Conservation (phyloP, 2,888 invertebrate genomes). For the Drosophila fungiperda region DNA sequence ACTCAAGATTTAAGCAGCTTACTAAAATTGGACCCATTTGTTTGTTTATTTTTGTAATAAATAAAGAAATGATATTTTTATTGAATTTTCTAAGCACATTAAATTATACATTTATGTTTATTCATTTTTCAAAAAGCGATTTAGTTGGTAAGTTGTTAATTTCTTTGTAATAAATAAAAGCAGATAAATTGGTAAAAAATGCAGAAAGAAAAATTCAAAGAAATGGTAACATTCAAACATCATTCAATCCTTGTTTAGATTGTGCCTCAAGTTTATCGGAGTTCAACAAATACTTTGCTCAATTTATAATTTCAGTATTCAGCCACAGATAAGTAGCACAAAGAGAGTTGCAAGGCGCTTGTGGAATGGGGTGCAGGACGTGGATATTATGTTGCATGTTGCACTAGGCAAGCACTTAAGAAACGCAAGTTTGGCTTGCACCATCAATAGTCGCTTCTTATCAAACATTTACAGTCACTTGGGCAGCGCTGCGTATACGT, state of each 20-base stretch:
- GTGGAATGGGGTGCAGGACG: constrained; percentile 11
- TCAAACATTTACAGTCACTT: constrained; percentile 72
- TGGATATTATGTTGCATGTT: constrained; percentile 39
- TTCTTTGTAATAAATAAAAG: neutral
- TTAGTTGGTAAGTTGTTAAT: neutral
- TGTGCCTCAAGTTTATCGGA: neutral
- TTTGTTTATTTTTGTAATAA: neutral
- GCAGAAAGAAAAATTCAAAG: no score
- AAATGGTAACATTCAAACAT: neutral
- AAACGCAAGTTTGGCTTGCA: constrained; percentile 34
- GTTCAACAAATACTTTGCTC: neutral
- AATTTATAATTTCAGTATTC: constrained; percentile 1
- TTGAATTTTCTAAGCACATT: neutral
- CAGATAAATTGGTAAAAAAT: neutral
- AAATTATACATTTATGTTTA: neutral
- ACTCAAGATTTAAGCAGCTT: neutral
- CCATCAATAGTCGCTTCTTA: constrained; percentile 70
- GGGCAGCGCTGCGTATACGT: constrained; percentile 68
- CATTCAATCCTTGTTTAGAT: neutral
- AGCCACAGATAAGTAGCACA: neutral
- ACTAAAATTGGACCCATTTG: neutral
- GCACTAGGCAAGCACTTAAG: constrained; percentile 24
- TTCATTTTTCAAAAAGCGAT: neutral
- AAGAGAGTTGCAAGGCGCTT: neutral
- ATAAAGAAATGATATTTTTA: neutral